phyloP scores from a whole-genome alignment of 2,888 invertebrate genomes.

The Cataglyphis albicans region DNA sequence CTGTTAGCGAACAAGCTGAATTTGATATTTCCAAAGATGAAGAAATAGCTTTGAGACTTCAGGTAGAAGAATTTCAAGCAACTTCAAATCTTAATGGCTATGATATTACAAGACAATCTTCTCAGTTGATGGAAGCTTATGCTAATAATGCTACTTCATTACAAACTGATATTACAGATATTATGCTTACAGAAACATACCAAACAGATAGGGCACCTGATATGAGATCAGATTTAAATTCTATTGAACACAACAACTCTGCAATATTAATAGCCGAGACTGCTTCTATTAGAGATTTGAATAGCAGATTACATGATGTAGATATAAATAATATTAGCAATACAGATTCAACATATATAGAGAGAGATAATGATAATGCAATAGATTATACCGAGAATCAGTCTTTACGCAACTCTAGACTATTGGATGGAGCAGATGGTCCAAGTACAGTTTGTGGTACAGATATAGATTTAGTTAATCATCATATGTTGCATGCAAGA shows the following conservation, averaged over 20 bases:
- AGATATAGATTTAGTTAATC: conserved; percentile 82
- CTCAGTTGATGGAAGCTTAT: conserved; percentile 59
- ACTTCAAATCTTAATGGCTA: conserved; percentile 72
- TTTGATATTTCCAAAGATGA: conserved; percentile 82
- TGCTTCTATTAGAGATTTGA: conserved; percentile 61
- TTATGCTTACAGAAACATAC: conserved; percentile 53
- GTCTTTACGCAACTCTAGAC: conserved; percentile 79
- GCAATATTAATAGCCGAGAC: conserved; percentile 52
- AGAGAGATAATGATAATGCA: conserved; percentile 53
- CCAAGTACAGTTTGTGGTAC: conserved; percentile 84
- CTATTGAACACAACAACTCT: conserved; percentile 44
- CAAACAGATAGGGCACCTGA: conserved; percentile 44
- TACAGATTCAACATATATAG: conserved; percentile 49
- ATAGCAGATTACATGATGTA: conserved; percentile 64
- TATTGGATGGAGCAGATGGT: conserved; percentile 84
- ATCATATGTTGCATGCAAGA: conserved; percentile 81
- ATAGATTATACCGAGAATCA: conserved; percentile 69
- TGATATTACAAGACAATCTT: conserved; percentile 62
- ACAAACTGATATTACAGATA: conserved; percentile 52
- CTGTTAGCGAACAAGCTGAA: conserved; percentile 55
- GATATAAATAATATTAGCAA: conserved; percentile 61
- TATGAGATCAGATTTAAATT: conserved; percentile 38
- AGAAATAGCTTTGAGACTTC: conserved; percentile 83
- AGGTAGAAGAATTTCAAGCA: conserved; percentile 83
- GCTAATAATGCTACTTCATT: conserved; percentile 54